phyloP scores from a whole-genome alignment of 2,797 vertebrate species.

The Tapera naevia region DNA sequence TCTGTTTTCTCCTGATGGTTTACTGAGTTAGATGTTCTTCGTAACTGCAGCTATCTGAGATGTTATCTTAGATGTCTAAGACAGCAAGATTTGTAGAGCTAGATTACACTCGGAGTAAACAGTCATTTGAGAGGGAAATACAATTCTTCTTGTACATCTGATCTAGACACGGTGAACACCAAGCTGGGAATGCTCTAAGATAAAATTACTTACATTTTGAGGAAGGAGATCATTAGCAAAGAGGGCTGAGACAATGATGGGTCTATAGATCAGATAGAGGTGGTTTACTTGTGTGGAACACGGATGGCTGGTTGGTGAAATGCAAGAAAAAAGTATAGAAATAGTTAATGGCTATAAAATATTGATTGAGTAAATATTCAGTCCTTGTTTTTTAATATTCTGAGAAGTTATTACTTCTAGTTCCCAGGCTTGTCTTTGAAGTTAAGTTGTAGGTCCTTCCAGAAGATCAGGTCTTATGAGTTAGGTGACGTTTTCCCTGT shows the following conservation, averaged over 20 bases:
- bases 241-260: neutral
- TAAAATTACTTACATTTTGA: neutral
- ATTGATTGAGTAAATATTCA: neutral
- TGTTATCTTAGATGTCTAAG: neutral
- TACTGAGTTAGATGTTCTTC: neutral
- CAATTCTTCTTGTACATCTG: neutral
- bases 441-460: neutral
- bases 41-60: neutral
- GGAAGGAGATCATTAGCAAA: neutral
- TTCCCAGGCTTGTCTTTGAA: neutral
- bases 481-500: neutral
- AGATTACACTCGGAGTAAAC: neutral
- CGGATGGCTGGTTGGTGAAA: neutral
- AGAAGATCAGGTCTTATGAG: neutral
- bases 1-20: neutral
- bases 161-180: neutral
- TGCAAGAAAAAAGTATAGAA: neutral
- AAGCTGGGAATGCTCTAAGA: neutral
- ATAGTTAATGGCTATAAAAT: neutral
- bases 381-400: neutral
- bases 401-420: neutral
- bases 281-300: neutral
- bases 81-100: neutral
- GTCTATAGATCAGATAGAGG: neutral
- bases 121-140: neutral